Evolutionary conservation across 2,888 invertebrate genomes (phyloP).

Genomic region (Callimorpha dominula): DNA sequence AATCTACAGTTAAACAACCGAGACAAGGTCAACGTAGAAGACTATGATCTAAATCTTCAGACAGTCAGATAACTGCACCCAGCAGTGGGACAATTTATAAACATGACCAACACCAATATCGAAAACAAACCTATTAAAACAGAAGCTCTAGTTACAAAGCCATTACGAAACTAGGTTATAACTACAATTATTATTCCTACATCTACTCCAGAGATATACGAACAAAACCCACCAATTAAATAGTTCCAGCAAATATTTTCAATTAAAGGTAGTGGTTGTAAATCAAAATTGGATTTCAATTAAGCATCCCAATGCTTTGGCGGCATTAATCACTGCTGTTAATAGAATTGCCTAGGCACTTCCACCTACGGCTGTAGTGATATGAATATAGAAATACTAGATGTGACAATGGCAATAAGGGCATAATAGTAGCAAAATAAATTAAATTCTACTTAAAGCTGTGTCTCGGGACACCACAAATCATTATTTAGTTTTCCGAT

Average conservation of each 20-base stretch:
- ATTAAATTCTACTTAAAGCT: no score
- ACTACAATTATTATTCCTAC: conserved; percentile 1
- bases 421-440: background rate
- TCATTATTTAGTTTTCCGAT: no score
- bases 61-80: background rate
- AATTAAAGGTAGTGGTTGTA: conserved; percentile 64
- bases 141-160: background rate
- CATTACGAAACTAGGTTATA: conserved; percentile 1
- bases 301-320: conserved; percentile 70
- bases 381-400: conserved; percentile 29
- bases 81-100: background rate
- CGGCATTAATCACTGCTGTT: conserved; percentile 67
- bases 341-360: conserved; percentile 62
- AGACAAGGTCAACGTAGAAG: background rate
- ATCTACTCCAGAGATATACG: background rate
- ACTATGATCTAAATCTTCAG: no score
- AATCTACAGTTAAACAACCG: background rate
- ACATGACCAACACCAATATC: background rate
- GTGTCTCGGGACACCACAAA: no score
- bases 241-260: conserved; percentile 59
- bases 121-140: background rate
- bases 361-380: conserved; percentile 50
- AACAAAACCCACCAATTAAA: conserved; percentile 49
- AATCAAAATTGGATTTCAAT: conserved; percentile 76
- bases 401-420: conserved; percentile 20